These are phyloP conservation scores for Oncorhynchus mykiss DNA, from an alignment of 2,113 vertebrate species.

Conservation along the genomic window DNA sequence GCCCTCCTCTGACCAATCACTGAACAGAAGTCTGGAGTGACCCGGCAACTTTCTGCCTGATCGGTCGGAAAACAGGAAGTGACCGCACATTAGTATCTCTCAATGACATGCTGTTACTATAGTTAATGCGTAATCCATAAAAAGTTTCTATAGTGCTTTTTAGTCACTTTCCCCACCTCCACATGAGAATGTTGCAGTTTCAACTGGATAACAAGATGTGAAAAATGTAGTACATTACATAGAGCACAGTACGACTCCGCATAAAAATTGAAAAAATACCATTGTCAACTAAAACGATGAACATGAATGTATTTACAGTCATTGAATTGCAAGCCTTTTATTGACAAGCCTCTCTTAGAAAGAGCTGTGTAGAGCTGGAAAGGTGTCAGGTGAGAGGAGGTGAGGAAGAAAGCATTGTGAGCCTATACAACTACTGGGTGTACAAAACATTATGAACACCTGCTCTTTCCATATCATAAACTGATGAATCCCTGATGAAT, in stretches of 20 bases:
- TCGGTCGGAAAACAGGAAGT: conserved; percentile 48
- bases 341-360: not conserved
- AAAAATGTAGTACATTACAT: not conserved
- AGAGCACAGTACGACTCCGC: not conserved
- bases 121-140: not conserved
- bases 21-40: conserved; percentile 66
- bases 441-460: not conserved
- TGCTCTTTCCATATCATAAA: no score
- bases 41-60: conserved; percentile 62
- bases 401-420: no score
- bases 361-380: not conserved
- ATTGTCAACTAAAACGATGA: not conserved
- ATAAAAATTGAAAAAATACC: not conserved
- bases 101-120: not conserved
- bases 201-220: conserved; percentile 40
- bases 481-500: no score
- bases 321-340: no score
- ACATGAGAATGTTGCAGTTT: conserved; percentile 27
- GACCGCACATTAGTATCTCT: conserved; percentile 13
- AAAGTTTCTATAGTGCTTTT: conserved; percentile 6
- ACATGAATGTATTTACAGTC: not conserved
- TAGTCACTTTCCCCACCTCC: conserved; percentile 44
- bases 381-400: no score
- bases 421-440: not conserved
- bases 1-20: conserved; percentile 87